phyloP scores from a whole-genome alignment of 1,140 invertebrate genomes.

The Drosophila pachea region DNA sequence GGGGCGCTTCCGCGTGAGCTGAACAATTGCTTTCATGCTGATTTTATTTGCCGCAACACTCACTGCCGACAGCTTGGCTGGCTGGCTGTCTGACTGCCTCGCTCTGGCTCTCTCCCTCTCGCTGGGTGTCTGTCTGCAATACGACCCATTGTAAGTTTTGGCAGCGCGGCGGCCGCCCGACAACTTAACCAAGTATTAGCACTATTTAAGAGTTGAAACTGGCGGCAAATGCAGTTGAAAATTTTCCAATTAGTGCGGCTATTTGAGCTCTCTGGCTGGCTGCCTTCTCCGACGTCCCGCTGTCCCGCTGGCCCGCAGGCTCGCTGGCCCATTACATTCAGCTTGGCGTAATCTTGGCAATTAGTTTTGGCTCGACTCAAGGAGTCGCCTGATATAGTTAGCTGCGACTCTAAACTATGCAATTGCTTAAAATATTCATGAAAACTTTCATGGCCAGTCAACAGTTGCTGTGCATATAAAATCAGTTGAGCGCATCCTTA shows the following conservation, averaged over 20 bases:
- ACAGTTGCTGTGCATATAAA: constrained; percentile 32
- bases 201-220: constrained; percentile 40
- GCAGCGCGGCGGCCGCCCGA: constrained; percentile 14
- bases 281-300: background rate
- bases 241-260: constrained; percentile 62
- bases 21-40: constrained; percentile 68
- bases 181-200: constrained; percentile 55
- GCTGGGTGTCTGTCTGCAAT: background rate
- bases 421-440: constrained; percentile 48
- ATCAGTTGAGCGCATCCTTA: constrained; percentile 44
- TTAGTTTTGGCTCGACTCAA: constrained; percentile 30
- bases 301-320: background rate
- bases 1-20: constrained; percentile 56
- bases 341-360: constrained; percentile 29
- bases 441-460: constrained; percentile 21
- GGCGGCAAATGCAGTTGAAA: constrained; percentile 38
- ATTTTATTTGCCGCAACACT: constrained; percentile 55
- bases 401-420: constrained; percentile 25
- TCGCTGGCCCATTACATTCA: constrained; percentile 13
- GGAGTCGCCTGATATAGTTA: constrained; percentile 12
- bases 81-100: constrained; percentile 5
- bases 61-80: constrained; percentile 23
- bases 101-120: constrained; percentile 5
- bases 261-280: constrained; percentile 6
- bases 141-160: constrained; percentile 39